Conservation (phyloP, 2,113 vertebrate genomes). For the Tupaia tana region DNA sequence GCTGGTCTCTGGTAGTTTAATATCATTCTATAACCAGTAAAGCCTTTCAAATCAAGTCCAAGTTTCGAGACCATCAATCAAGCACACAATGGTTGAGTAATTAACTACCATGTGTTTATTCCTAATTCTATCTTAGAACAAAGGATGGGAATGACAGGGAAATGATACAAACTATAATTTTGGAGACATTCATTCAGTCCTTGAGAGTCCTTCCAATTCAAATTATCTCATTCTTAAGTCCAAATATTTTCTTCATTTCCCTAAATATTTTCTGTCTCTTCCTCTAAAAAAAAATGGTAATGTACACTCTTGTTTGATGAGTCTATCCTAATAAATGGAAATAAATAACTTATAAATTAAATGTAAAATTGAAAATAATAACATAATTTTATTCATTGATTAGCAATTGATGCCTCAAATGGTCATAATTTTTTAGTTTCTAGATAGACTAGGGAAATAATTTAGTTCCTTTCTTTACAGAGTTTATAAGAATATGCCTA, state of each 20-base stretch:
- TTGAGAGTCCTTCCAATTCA: not conserved
- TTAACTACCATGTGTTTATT: not conserved
- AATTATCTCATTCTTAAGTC: constrained; percentile 22
- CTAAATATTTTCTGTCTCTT: not conserved
- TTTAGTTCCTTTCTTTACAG: not conserved
- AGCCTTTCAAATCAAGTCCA: not conserved
- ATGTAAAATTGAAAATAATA: not conserved
- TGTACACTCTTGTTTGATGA: not conserved
- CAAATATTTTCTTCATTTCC: constrained; percentile 3
- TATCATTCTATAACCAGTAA: not conserved
- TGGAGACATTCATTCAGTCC: not conserved
- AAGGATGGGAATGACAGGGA: not conserved
- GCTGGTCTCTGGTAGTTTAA: not conserved
- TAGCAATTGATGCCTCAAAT: not conserved
- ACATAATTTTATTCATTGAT: not conserved
- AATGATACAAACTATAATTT: not conserved
- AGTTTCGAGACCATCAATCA: not conserved
- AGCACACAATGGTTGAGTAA: not conserved
- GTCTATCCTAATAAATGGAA: not conserved
- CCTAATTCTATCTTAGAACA: not conserved
- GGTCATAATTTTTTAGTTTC: not conserved
- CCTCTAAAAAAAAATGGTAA: not conserved
- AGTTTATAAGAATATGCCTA: not conserved
- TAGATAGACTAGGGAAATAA: not conserved
- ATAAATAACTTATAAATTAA: not conserved